Base-by-base conservation (phyloP, 2,888 invertebrate species). In the Brachyptera risi region DNA sequence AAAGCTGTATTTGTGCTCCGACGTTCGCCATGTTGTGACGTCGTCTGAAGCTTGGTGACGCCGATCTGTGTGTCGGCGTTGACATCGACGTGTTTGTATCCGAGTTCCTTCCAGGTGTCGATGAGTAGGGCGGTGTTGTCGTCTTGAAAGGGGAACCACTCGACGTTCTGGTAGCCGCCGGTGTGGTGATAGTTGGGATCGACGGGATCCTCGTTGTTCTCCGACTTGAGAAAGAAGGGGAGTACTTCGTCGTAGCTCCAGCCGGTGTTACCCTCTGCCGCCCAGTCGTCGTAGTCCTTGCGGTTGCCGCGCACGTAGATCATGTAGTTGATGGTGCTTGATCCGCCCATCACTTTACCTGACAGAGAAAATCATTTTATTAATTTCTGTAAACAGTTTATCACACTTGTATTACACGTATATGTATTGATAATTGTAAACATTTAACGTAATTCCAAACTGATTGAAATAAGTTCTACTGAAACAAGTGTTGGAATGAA, bases 201-300 rank as follows among this genome's bases (percentile, higher is more conserved):
- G 24, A 79, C 82, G 1, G 76, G 70, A 62, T 84, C 81, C 70
- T 77, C 75, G 67, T 85, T 85, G 66, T 84, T 78, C 74, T 86
- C 86, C 0, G 84, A 78, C 73, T 85, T 85, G 59, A 80, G 82
- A 72, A 85, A 90, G 71, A 88, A 90, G 0, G 86, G 86, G 15
- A 89, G 74, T 0, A 85, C 83, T 65, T 84, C 81, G 49, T 75
- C 70, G 69, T 80, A 86, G 58, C 80, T 80, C 86, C 86, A 86
- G 4, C 84, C 85, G 56, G 75, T 74, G 68, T 84, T 85, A 1
- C 83, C 86, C 40, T 79, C 70, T 26, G 77, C 76, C 11, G 80
- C 83, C 87, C 87, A 87, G 56, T 78, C 76, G 67, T 86, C 83
- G 70, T 84, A 87, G 70, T 86, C 86, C 51, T 75, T 71, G 37